Evolutionary conservation across 2,797 vertebrate species (phyloP).

Genomic region (Halcyon leucocephala): DNA sequence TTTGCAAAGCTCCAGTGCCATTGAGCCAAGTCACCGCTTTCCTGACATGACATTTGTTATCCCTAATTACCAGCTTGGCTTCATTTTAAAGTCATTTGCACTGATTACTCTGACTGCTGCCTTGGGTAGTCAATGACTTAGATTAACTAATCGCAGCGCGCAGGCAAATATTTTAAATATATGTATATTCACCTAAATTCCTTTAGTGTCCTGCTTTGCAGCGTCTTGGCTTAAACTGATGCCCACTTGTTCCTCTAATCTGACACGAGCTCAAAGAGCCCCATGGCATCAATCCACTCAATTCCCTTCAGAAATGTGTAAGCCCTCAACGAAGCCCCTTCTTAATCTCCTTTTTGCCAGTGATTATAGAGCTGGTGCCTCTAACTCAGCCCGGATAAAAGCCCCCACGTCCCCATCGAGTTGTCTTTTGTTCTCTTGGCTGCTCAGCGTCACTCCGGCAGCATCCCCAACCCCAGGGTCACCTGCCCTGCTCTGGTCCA

Average conservation of each 20-base stretch:
- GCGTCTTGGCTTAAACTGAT: conserved; percentile 43
- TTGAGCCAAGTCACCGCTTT: not conserved
- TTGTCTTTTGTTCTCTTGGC: not conserved
- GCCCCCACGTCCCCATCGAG: not conserved
- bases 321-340: conserved; percentile 23
- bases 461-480: accelerated
- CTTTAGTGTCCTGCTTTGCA: conserved; percentile 50
- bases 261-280: conserved; percentile 41
- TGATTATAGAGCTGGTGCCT: conserved; percentile 16
- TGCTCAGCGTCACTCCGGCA: accelerated
- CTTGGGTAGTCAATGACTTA: conserved; percentile 61
- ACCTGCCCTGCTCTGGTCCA: accelerated
- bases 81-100: conserved; percentile 66
- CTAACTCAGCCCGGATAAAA: not conserved
- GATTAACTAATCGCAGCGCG: conserved; percentile 65
- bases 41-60: conserved; percentile 56
- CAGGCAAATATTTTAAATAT: conserved; percentile 12
- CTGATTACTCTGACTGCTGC: conserved; percentile 56
- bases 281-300: conserved; percentile 51
- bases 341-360: conserved; percentile 45
- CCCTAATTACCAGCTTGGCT: conserved; percentile 66
- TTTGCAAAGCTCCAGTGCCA: accelerated
- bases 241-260: conserved; percentile 61
- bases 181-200: conserved; percentile 30
- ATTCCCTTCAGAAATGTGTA: conserved; percentile 48